phyloP scores from a whole-genome alignment of 2,888 invertebrate species.

The Trypoxylon attenuatum region DNA sequence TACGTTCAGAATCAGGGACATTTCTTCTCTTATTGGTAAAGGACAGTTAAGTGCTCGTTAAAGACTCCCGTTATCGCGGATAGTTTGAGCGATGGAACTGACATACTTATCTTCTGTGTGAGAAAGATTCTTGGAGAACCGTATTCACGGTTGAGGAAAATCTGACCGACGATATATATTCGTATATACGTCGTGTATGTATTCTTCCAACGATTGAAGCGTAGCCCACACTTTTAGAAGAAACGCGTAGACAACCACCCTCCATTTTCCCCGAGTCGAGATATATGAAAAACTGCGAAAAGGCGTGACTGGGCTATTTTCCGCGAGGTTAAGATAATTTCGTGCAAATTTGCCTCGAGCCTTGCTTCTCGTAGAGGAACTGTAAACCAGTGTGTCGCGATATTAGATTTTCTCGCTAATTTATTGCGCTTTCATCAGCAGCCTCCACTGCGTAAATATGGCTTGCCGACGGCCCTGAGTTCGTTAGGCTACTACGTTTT shows the following conservation, averaged over 20 bases:
- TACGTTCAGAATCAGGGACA: too few relatives aligned
- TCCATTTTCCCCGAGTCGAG: too few relatives aligned
- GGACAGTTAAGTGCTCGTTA: constrained; percentile 59
- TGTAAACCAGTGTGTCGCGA: too few relatives aligned
- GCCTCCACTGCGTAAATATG: constrained; percentile 4
- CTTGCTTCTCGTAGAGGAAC: too few relatives aligned
- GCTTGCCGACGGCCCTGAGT: background rate
- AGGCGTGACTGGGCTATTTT: too few relatives aligned
- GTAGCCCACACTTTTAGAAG: background rate
- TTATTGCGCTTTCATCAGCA: constrained; percentile 10
- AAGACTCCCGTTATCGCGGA: constrained; percentile 55
- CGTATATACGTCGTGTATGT: too few relatives aligned
- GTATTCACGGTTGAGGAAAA: too few relatives aligned
- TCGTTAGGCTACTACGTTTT: constrained; percentile 18
- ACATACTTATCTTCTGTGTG: constrained; percentile 45
- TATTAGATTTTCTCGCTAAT: constrained; percentile 7
- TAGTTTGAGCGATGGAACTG: constrained; percentile 46
- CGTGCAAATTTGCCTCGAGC: too few relatives aligned
- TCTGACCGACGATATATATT: constrained; percentile 10
- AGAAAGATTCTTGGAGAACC: constrained; percentile 34
- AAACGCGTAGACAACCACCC: too few relatives aligned
- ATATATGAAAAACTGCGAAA: too few relatives aligned
- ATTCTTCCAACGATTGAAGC: constrained; percentile 5
- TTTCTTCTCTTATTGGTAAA: constrained; percentile 42
- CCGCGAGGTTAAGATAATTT: too few relatives aligned